Base-by-base conservation (phyloP, 2,888 invertebrate species). In the Pyrrhosoma nymphula region DNA sequence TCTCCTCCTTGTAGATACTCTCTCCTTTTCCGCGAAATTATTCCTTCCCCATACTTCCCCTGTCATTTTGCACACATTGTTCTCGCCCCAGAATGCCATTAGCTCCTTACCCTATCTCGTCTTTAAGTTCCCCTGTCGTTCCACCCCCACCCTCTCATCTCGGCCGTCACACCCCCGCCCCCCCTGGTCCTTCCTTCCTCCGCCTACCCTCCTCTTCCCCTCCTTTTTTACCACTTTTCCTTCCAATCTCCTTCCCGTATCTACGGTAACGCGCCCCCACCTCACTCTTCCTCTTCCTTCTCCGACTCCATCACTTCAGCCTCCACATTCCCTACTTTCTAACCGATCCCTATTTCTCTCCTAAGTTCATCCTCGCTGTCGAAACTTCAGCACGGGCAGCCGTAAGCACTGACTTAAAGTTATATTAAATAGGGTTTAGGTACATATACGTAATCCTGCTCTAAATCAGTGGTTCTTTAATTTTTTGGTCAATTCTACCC, bases 51-150 rank as follows among this genome's bases (percentile, higher is more conserved):
- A 1, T 14, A 82, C 60, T 56, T 35, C 20, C 39, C 18, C 18
- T 26, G 30, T 16, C 93, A 0, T n/a, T n/a, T 35, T 12, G 69
- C 69, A 23, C 69, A 69, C 47, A 93, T 93, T 93, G 93, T 93
- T 93, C 93, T 93, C 93, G 35, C 69, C 35, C 93, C 93, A 63
- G 63, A 93, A 93, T 93, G n/a, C 93, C 93, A 93, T 93, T 69
- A 93, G 47, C 93, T 69, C 63, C 26, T 47, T 8, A 47, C 60
- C 26, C 93, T 35, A 39, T 63, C 60, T 63, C 35, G n/a, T 26
- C 39, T 63, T 63, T 60, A 20, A 60, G 16, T 20, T 20, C 12
- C 60, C 6, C 60, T 14, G 6, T 60, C 6, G 16, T 20, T 60
- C 60, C 60, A 60, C 16, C 60, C 16, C 60, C 16, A 20, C 60